These are phyloP conservation scores for Orthosia gracilis DNA, from an alignment of 2,888 invertebrate species.

Conservation along the genomic window DNA sequence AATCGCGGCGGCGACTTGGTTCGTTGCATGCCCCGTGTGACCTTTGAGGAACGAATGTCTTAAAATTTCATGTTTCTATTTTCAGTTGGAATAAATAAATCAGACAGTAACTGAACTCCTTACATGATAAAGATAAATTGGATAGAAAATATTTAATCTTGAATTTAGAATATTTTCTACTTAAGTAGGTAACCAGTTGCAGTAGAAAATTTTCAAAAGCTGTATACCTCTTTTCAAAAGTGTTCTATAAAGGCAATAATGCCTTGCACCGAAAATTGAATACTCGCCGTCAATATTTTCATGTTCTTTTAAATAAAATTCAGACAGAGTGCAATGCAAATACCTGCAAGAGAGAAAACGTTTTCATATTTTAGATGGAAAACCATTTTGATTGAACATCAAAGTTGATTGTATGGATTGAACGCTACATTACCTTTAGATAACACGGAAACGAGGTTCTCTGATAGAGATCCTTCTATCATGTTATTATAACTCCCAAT, in stretches of 20 bases:
- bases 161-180: too few species aligned
- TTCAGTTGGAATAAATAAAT: neutral
- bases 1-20: neutral
- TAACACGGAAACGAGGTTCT: neutral
- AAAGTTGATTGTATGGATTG: constrained; percentile 5
- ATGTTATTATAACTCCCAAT: neutral
- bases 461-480: neutral
- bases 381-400: constrained; percentile 8
- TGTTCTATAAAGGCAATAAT: neutral
- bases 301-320: neutral
- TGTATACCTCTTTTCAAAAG: neutral
- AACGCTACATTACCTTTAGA: constrained; percentile 1
- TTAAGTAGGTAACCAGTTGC: too few species aligned
- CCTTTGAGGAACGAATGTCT: neutral
- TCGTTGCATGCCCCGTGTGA: neutral
- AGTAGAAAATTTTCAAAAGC: too few species aligned
- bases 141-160: neutral
- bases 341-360: neutral
- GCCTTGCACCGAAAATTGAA: neutral
- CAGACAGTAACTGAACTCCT: neutral
- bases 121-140: neutral
- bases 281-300: neutral
- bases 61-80: neutral
- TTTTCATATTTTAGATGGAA: constrained; percentile 1
- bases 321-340: neutral